Conservation (phyloP, 1,140 invertebrate genomes). For the Drosophila burlai region DNA sequence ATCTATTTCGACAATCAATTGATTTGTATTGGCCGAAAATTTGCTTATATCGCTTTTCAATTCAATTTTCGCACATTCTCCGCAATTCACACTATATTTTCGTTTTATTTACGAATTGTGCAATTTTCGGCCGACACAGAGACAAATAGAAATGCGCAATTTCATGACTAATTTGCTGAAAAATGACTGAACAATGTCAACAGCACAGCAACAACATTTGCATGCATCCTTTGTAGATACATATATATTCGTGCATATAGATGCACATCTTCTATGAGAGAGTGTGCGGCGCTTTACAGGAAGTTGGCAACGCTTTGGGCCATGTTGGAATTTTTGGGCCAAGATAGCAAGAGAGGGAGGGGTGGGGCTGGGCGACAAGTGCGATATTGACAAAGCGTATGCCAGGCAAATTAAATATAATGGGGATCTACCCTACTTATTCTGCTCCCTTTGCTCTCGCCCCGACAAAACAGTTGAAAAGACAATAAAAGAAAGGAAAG, state of each 20-base stretch:
- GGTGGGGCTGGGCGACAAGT: slow-evolving; percentile 7
- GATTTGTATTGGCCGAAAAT: slow-evolving; percentile 20
- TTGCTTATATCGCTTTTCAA: slow-evolving; percentile 28
- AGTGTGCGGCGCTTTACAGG: slow-evolving; percentile 55
- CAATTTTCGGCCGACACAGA: slow-evolving; percentile 34
- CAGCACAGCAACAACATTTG: slow-evolving; percentile 52
- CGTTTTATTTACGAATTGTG: slow-evolving; percentile 45
- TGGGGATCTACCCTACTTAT: slow-evolving; percentile 50
- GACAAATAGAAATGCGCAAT: slow-evolving; percentile 70
- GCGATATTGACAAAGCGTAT: slow-evolving; percentile 80
- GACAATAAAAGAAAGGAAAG: slow-evolving; percentile 45
- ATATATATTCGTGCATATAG: slow-evolving; percentile 5
- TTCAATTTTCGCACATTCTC: slow-evolving; percentile 23
- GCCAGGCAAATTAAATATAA: slow-evolving; percentile 79
- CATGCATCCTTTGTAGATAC: slow-evolving; percentile 59
- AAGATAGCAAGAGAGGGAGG: neutral
- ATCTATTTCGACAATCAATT: slow-evolving; percentile 13
- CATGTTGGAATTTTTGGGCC: slow-evolving; percentile 65
- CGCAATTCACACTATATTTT: slow-evolving; percentile 44
- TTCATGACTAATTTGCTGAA: slow-evolving; percentile 77
- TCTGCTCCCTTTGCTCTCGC: slow-evolving; percentile 25
- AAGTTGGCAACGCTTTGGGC: slow-evolving; percentile 73
- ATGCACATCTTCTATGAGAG: slow-evolving; percentile 4
- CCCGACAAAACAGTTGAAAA: slow-evolving; percentile 56
- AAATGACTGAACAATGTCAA: slow-evolving; percentile 72